A percentile compares a stretch with the other conserved stretches of the same genome.
Evolutionary conservation across 2,113 vertebrate genomes (phyloP).

Genomic region (Stercorarius parasiticus): DNA sequence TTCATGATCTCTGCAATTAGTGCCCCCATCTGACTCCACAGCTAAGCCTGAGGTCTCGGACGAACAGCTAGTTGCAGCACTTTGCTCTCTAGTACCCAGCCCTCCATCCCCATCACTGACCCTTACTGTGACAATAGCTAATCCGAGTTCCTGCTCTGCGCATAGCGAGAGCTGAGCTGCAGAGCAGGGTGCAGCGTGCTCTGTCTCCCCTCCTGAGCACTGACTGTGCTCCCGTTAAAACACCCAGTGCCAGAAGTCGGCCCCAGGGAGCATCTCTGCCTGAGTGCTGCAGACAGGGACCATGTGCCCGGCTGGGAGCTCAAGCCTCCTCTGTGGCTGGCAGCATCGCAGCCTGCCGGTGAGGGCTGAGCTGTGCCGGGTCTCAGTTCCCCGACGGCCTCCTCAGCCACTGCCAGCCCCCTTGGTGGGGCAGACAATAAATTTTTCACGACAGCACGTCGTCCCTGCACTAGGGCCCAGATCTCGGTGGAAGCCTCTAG

Average conservation of each 20-base stretch:
- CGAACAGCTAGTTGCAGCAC: background rate
- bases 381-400: background rate
- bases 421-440: background rate
- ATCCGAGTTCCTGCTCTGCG: accelerated
- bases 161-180: background rate
- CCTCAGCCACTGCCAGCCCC: background rate
- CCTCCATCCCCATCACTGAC: background rate
- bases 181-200: accelerated
- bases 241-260: accelerated
- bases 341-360: accelerated
- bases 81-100: background rate
- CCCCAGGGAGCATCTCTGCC: background rate
- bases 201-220: background rate
- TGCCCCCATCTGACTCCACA: background rate
- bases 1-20: too few relatives aligned
- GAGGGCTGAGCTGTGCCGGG: too few relatives aligned
- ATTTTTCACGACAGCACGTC: background rate
- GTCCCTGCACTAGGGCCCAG: background rate
- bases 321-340: background rate
- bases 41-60: background rate
- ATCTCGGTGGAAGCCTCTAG: background rate
- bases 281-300: accelerated
- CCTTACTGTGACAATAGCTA: accelerated
- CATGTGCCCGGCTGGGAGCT: background rate
- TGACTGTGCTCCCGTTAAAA: accelerated